Percentiles rank a stretch among this genome's conserved stretches.
These are phyloP conservation scores for Hofmannophila pseudospretella DNA, from an alignment of 2,888 invertebrate species.

Conservation along the genomic window DNA sequence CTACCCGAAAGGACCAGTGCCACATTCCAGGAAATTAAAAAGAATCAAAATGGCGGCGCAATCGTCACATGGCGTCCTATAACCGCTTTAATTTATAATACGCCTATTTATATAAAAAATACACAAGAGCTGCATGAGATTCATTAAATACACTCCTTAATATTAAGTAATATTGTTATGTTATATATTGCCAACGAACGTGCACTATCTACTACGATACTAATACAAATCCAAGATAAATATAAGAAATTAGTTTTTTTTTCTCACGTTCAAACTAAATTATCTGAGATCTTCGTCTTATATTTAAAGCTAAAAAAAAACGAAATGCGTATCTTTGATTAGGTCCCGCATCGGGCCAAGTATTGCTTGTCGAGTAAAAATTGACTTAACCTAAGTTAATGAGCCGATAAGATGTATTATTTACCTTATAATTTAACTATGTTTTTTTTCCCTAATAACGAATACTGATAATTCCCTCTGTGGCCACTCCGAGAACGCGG, in stretches of 20 bases:
- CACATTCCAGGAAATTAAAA: conserved; percentile 6
- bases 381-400: conserved; percentile 43
- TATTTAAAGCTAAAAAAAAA: conserved; percentile 30
- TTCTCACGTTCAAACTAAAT: conserved; percentile 51
- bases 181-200: conserved; percentile 57
- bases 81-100: conserved; percentile 12
- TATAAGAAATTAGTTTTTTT: conserved; percentile 27
- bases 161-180: conserved; percentile 18
- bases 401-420: conserved; percentile 43
- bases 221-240: conserved; percentile 50
- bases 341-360: conserved; percentile 40
- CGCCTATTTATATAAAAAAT: conserved; percentile 20
- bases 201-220: conserved; percentile 60
- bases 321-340: conserved; percentile 69
- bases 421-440: conserved; percentile 31
- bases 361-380: conserved; percentile 44
- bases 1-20: no score
- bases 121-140: conserved; percentile 50
- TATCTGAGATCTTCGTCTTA: conserved; percentile 73
- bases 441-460: conserved; percentile 19
- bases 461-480: conserved; percentile 44
- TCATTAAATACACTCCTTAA: conserved; percentile 33
- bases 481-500: conserved; percentile 41
- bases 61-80: conserved; percentile 25
- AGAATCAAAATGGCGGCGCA: conserved; percentile 14